These are phyloP conservation scores for Heliconius hortense DNA, from an alignment of 2,888 invertebrate species.

Conservation along the genomic window DNA sequence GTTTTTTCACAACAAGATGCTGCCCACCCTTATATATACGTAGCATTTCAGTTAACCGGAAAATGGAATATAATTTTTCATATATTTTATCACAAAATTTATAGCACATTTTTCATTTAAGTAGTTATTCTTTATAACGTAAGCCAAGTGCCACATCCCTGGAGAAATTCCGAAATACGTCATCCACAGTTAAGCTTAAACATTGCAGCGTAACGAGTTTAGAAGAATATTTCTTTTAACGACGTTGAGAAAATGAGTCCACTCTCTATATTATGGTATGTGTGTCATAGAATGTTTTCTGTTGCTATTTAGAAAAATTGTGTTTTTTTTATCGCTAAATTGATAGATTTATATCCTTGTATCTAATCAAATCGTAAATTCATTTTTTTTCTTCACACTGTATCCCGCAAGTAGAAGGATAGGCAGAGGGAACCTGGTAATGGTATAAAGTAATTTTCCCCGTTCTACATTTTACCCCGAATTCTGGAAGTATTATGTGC, in stretches of 20 bases:
- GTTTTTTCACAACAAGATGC: not conserved
- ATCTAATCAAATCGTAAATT: too few species aligned
- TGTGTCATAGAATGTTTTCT: not conserved
- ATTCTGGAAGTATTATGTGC: too few species aligned
- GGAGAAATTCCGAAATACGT: conserved; percentile 22
- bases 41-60: not conserved
- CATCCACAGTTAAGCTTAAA: conserved; percentile 14
- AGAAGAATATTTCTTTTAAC: conserved; percentile 13
- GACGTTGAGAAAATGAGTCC: not conserved
- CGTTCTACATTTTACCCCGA: too few species aligned
- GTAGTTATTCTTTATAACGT: conserved; percentile 13
- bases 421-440: too few species aligned
- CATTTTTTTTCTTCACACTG: too few species aligned
- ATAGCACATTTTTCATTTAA: conserved; percentile 1
- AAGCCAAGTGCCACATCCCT: not conserved
- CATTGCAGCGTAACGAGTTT: conserved; percentile 12
- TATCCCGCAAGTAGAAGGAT: too few species aligned
- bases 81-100: not conserved
- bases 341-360: too few species aligned
- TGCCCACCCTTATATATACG: not conserved
- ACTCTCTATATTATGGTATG: conserved; percentile 5
- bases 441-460: too few species aligned
- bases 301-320: not conserved
- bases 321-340: too few species aligned
- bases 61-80: not conserved